Conservation (phyloP, 2,113 vertebrate species). For the Mustela lutreola region DNA sequence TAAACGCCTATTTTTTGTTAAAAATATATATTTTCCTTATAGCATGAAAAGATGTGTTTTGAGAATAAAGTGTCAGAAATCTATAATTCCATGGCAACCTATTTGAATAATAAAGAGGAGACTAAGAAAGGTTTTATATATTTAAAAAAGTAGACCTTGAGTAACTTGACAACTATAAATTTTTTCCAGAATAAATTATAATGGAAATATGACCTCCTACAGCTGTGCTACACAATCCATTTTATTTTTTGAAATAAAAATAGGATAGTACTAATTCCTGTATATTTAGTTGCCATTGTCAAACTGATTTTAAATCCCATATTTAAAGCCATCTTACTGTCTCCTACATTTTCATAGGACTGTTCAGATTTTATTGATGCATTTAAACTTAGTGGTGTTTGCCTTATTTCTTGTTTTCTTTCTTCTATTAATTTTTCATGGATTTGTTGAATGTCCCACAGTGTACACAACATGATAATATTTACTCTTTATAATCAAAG, state of each 20-base stretch:
- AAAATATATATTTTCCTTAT: not conserved
- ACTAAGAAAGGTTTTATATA: not conserved
- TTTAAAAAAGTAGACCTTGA: not conserved
- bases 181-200: conserved; percentile 43
- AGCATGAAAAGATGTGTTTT: not conserved
- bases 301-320: not conserved
- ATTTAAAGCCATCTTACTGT: not conserved
- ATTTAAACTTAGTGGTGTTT: not conserved
- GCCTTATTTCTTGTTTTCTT: not conserved
- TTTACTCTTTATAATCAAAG: not conserved
- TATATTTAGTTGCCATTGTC: not conserved
- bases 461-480: not conserved
- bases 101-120: conserved; percentile 16
- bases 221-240: not conserved
- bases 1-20: not conserved
- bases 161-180: not conserved
- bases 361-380: not conserved
- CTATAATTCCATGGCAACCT: not conserved
- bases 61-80: conserved; percentile 21
- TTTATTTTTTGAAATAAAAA: conserved; percentile 24
- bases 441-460: not conserved
- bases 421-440: not conserved
- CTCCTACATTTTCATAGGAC: not conserved
- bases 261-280: not conserved
- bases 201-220: not conserved